Conservation (phyloP, 2,888 invertebrate species). For the Empis livida region DNA sequence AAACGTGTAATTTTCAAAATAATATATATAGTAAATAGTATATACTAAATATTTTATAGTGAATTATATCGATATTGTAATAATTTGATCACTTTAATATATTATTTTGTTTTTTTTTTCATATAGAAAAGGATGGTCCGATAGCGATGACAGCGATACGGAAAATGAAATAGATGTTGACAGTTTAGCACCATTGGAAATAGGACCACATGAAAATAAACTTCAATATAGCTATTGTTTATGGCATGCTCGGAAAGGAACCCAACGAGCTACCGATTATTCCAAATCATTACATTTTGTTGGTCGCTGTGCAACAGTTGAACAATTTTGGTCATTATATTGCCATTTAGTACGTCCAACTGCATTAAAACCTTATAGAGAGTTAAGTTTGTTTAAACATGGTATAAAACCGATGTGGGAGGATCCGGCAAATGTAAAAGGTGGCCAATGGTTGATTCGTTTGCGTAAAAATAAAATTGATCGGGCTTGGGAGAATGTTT, state of each 20-base stretch:
- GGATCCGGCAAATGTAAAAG: conserved; percentile 88
- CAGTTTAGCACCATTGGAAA: conserved; percentile 50
- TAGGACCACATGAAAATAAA: conserved; percentile 77
- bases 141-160: conserved; percentile 51
- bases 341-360: conserved; percentile 81
- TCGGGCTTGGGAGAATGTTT: conserved; percentile 96
- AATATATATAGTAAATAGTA: too few relatives aligned
- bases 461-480: conserved; percentile 89
- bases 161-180: conserved; percentile 44
- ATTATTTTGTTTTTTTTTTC: too few relatives aligned
- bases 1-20: conserved; percentile 1
- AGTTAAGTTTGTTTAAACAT: conserved; percentile 92
- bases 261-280: conserved; percentile 27
- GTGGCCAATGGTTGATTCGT: conserved; percentile 96
- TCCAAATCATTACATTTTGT: conserved; percentile 64
- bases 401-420: conserved; percentile 99
- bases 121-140: conserved; percentile 29
- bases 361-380: conserved; percentile 80
- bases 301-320: conserved; percentile 80
- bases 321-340: conserved; percentile 97
- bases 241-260: conserved; percentile 62
- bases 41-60: too few relatives aligned
- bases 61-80: too few relatives aligned
- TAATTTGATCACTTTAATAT: too few relatives aligned
- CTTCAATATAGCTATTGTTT: conserved; percentile 88